Evolutionary conservation across 2,888 invertebrate species (phyloP).

Genomic region (Encarsia formosa): DNA sequence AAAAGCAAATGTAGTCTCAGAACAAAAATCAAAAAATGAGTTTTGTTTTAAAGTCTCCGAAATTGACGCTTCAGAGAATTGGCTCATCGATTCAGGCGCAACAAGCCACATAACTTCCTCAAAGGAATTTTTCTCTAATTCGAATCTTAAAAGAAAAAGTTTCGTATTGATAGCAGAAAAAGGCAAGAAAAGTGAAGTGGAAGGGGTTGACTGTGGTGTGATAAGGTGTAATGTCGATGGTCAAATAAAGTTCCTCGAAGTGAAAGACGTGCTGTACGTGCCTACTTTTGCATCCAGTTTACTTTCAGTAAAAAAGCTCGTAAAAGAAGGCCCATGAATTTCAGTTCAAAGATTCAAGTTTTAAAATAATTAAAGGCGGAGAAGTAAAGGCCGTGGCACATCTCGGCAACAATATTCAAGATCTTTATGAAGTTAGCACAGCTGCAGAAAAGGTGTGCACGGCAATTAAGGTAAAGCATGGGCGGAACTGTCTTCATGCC

Average conservation of each 20-base stretch:
- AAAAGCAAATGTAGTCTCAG: no score
- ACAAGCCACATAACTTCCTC: not conserved
- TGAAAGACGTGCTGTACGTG: slow-evolving; percentile 29
- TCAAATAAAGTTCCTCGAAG: not conserved
- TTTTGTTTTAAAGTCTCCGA: no score
- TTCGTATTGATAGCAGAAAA: not conserved
- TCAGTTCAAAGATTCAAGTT: not conserved
- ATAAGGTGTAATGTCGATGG: not conserved
- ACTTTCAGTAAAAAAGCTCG: slow-evolving; percentile 27
- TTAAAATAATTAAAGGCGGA: not conserved
- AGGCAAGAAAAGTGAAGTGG: not conserved
- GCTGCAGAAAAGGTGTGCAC: no score
- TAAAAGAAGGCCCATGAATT: slow-evolving; percentile 13
- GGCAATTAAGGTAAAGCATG: no score
- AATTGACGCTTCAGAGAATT: not conserved
- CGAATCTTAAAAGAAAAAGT: not conserved
- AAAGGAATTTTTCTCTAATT: not conserved
- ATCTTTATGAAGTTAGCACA: no score
- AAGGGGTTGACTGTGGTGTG: not conserved
- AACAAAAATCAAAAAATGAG: no score
- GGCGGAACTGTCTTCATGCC: no score
- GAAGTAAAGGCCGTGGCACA: not conserved
- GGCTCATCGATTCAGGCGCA: not conserved
- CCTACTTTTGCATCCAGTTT: slow-evolving; percentile 27
- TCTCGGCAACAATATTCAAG: no score